phyloP scores from a whole-genome alignment of 2,888 invertebrate genomes.

The Eurois occulta region DNA sequence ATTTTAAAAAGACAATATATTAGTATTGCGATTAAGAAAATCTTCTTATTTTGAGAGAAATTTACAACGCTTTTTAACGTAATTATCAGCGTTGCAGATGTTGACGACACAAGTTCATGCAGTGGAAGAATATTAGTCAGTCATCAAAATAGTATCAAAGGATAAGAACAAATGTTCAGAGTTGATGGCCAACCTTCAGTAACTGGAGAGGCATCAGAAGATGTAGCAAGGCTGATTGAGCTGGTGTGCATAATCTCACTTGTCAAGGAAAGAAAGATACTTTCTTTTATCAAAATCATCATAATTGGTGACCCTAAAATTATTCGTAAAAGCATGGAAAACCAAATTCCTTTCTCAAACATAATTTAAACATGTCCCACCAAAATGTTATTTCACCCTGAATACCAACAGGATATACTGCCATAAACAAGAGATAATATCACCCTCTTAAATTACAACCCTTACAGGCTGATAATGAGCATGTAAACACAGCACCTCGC shows the following conservation, averaged over 20 bases:
- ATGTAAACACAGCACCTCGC: slow-evolving; percentile 63
- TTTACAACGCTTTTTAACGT: too few species aligned
- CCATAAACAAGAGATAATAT: slow-evolving; percentile 52
- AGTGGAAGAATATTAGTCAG: background rate
- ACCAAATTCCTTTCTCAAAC: background rate
- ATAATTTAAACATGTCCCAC: slow-evolving; percentile 22
- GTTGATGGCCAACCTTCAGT: too few species aligned
- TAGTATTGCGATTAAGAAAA: background rate
- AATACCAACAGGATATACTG: slow-evolving; percentile 21
- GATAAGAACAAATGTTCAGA: too few species aligned
- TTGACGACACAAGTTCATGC: too few species aligned
- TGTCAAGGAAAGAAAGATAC: background rate
- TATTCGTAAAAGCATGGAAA: background rate
- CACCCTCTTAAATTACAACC: slow-evolving; percentile 55
- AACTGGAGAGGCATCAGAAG: background rate
- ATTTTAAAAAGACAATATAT: background rate
- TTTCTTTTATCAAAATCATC: too few species aligned
- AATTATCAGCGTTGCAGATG: too few species aligned
- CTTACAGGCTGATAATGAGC: slow-evolving; percentile 51
- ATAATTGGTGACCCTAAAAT: background rate
- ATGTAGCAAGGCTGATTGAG: background rate
- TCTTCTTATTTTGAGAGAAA: too few species aligned
- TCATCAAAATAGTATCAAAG: background rate
- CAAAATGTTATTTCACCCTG: slow-evolving; percentile 16
- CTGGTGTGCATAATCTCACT: background rate